Evolutionary conservation across 2,797 vertebrate genomes (phyloP).

Genomic region (Discoglossus pictus): DNA sequence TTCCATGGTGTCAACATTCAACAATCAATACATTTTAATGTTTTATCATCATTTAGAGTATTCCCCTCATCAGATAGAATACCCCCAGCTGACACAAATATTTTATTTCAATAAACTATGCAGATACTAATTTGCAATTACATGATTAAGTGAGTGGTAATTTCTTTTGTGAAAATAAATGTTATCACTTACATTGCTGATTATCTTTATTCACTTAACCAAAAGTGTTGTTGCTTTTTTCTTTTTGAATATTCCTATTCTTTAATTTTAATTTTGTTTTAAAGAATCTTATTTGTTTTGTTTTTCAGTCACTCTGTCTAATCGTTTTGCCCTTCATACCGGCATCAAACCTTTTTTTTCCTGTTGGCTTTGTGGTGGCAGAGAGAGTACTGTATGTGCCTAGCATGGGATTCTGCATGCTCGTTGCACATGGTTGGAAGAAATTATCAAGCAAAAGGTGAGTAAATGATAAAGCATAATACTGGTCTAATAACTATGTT

Average conservation of each 20-base stretch:
- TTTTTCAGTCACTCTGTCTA: conserved; percentile 87
- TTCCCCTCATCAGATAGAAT: no score
- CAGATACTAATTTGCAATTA: no score
- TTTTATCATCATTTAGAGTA: no score
- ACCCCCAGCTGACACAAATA: no score
- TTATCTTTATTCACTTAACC: background rate
- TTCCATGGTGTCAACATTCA: no score
- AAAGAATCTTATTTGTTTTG: conserved; percentile 21
- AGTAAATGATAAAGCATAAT: conserved; percentile 39
- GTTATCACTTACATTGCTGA: no score
- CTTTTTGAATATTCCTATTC: background rate
- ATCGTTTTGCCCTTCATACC: conserved; percentile 94
- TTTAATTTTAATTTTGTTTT: background rate
- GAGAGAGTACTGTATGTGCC: conserved; percentile 95
- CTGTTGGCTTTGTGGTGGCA: conserved; percentile 96
- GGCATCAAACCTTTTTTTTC: conserved; percentile 97
- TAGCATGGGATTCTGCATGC: conserved; percentile 97
- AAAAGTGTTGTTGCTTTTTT: background rate
- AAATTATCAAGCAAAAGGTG: conserved; percentile 84
- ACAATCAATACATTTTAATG: no score
- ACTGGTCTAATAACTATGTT: no score
- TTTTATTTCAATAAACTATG: no score
- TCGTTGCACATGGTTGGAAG: conserved; percentile 92
- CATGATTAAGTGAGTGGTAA: no score
- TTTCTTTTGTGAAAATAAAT: no score